These are phyloP conservation scores for Labeo rohita DNA, from an alignment of 2,113 vertebrate genomes.

Conservation along the genomic window DNA sequence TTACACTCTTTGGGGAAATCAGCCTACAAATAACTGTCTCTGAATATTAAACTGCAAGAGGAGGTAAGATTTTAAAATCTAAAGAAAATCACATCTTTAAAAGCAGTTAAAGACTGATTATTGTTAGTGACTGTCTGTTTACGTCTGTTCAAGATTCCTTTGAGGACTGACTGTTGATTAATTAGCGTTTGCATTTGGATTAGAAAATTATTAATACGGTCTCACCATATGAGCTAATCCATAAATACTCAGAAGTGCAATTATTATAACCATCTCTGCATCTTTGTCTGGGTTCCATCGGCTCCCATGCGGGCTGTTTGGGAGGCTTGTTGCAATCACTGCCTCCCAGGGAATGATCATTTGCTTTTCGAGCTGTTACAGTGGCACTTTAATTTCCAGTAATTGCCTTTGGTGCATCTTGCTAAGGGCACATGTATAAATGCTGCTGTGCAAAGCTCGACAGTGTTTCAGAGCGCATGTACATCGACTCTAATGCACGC, in stretches of 20 bases:
- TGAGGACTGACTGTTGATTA: background rate
- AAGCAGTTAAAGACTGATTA: background rate
- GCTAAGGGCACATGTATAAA: background rate
- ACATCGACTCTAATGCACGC: background rate
- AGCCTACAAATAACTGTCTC: background rate
- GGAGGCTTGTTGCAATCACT: background rate
- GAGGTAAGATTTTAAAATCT: background rate
- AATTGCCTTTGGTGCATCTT: background rate
- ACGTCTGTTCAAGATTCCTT: background rate
- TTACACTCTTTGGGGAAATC: background rate
- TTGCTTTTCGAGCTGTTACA: background rate
- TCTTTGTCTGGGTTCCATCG: background rate
- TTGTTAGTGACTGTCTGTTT: background rate
- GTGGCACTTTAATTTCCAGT: background rate
- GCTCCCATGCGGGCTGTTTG: background rate
- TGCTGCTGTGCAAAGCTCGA: background rate
- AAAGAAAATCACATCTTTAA: background rate
- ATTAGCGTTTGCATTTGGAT: conserved; percentile 1
- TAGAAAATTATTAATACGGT: background rate
- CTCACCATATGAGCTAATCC: background rate
- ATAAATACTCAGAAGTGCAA: background rate
- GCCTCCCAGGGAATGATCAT: background rate
- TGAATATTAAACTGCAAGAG: background rate
- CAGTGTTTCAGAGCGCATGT: background rate
- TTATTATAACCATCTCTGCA: conserved; percentile 11